Evolutionary conservation across 2,797 vertebrate species (phyloP), one percentile per base, ranked within the genome.

Genomic region (Sandelia bainsii): DNA sequence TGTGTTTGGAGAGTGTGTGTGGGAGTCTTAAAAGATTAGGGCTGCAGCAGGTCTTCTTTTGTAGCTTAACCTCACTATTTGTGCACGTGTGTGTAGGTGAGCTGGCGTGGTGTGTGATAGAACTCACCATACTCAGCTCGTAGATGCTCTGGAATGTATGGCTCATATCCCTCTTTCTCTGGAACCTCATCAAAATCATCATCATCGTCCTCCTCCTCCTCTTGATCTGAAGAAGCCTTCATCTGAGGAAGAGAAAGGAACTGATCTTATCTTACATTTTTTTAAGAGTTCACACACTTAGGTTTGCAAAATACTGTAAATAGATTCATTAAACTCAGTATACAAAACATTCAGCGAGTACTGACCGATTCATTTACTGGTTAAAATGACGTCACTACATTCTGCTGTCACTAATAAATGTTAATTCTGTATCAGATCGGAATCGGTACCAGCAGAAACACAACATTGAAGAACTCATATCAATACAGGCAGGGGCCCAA

Each of bases 91-190:
- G 40, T 58, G 20, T 37, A 34, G 60, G 39, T 62, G 48, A 61
- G 52, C 32, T 25, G 25, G 29, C 8, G 29, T 52, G 56, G 34
- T 82, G 72, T 62, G 37, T 46, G 19, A 22, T 7, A 53, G 34
- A 54, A 96, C 96, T 95, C 87, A 99, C 97, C 97, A 0, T 96
- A 96, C 67, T 97, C 96, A 0, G 90, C 87, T 63, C 94, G 89
- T 51, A 98, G 95, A 92, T 96, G 95, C 73, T 96, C 95, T 52
- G 96, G 96, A 93, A 99, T 94, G 88, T 94, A 84, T 0, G 96
- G 95, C 81, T 99, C 97, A 1, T 96, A 98, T 50, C 97, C 97
- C 69, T 99, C 98, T 87, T 98, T 99, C 85, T 99, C 97, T 0
- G 97, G 97, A 75, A 99, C 97, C 79, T 95, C 95, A 52, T 93